Conservation (phyloP, 1,140 invertebrate species). For the Scaptomyza hsui region DNA sequence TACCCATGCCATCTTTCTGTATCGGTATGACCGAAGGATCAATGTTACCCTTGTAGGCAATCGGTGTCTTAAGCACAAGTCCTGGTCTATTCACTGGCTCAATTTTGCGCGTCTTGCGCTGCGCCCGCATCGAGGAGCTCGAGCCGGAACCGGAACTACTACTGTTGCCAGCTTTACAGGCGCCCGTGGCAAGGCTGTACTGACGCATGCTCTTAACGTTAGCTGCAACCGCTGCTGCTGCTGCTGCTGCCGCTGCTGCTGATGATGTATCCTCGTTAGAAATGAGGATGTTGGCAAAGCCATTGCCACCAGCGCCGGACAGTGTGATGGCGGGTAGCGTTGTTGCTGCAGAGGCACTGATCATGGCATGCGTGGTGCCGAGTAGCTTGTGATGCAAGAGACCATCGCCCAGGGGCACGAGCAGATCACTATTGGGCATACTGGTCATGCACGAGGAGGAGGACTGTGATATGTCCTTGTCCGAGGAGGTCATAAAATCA, state of each 20-base stretch:
- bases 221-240: constrained; percentile 14
- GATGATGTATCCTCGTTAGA: constrained; percentile 84
- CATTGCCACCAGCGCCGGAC: constrained; percentile 72
- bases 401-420: constrained; percentile 68
- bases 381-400: constrained; percentile 72
- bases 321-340: constrained; percentile 1
- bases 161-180: constrained; percentile 34
- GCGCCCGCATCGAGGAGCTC: constrained; percentile 60
- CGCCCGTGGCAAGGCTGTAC: constrained; percentile 18
- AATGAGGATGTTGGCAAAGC: constrained; percentile 84
- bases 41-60: constrained; percentile 91
- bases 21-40: constrained; percentile 92
- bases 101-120: constrained; percentile 86
- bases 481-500: constrained; percentile 82
- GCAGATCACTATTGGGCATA: constrained; percentile 61
- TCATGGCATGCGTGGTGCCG: constrained; percentile 54
- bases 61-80: constrained; percentile 90
- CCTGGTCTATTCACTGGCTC: constrained; percentile 91
- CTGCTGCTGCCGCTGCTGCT: neutral
- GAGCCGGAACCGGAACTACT: constrained; percentile 4
- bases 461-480: constrained; percentile 76
- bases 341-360: constrained; percentile 26
- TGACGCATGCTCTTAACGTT: constrained; percentile 78
- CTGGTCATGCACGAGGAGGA: constrained; percentile 69
- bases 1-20: constrained; percentile 93